These are phyloP conservation scores for Eupithecia dodoneata DNA, from an alignment of 2,888 invertebrate species.

Conservation along the genomic window DNA sequence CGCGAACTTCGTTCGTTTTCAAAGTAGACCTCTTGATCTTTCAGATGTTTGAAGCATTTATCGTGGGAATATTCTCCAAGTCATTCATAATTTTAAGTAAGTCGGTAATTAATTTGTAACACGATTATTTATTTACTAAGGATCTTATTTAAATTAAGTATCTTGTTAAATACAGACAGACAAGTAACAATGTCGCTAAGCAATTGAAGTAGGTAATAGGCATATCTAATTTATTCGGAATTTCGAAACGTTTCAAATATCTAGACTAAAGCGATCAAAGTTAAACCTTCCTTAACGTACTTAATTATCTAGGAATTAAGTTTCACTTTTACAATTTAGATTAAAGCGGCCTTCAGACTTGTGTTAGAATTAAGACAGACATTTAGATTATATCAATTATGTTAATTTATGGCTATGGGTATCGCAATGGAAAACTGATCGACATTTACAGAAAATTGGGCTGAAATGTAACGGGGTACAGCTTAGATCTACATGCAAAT, in stretches of 20 bases:
- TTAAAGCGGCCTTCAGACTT: conserved; percentile 40
- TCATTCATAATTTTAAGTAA: not conserved
- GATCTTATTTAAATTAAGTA: not conserved
- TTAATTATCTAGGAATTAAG: conserved; percentile 34
- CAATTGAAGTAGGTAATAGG: not conserved
- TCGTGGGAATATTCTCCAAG: not conserved
- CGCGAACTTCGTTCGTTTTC: too few relatives aligned
- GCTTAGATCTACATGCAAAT: not conserved
- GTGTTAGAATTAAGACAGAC: conserved; percentile 32
- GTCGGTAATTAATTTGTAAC: not conserved
- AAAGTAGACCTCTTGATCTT: too few relatives aligned
- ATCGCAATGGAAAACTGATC: conserved; percentile 3
- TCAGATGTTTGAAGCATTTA: not conserved
- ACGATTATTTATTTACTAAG: not conserved
- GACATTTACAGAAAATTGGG: not conserved
- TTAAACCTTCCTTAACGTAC: conserved; percentile 20
- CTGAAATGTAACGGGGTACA: not conserved
- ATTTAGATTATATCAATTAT: conserved; percentile 1
- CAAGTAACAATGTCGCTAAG: not conserved
- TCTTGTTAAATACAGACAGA: not conserved
- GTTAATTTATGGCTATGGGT: conserved; percentile 5
- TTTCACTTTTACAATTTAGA: conserved; percentile 42
- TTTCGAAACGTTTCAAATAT: conserved; percentile 18
- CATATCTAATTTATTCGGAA: conserved; percentile 10
- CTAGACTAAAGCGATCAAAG: conserved; percentile 15